Percentiles rank a stretch among this genome's conserved stretches.
These are phyloP conservation scores for Drosophila novamexicana DNA, from an alignment of 1,140 invertebrate species.

Conservation along the genomic window DNA sequence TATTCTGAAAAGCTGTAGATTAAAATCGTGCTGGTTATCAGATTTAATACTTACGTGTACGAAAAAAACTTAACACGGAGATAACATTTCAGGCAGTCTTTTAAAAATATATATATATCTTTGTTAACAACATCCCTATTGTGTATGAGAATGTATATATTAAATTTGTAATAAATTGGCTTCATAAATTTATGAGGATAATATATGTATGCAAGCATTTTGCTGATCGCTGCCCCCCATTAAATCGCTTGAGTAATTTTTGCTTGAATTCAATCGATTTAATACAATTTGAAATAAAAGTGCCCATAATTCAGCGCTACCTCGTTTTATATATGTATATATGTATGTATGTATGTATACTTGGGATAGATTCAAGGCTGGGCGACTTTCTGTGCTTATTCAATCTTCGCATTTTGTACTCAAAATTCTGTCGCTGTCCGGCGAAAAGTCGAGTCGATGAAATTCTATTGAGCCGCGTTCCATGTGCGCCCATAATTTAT, in stretches of 20 bases:
- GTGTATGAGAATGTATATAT: background rate
- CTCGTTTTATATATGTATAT: background rate
- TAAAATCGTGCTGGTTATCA: no score
- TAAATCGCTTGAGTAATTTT: slow-evolving; percentile 24
- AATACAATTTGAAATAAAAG: slow-evolving; percentile 31
- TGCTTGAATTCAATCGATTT: slow-evolving; percentile 21
- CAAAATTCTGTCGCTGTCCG: slow-evolving; percentile 6
- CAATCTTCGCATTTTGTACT: background rate
- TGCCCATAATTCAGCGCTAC: slow-evolving; percentile 2
- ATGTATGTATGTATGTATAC: background rate
- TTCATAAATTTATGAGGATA: background rate
- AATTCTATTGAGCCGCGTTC: slow-evolving; percentile 61
- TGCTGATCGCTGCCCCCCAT: slow-evolving; percentile 9
- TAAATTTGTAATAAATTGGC: background rate
- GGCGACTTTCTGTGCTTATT: background rate
- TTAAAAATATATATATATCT: no score
- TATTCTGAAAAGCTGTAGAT: no score
- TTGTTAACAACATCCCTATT: background rate
- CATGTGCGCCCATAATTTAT: slow-evolving; percentile 66
- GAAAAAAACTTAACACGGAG: no score
- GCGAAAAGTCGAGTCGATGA: slow-evolving; percentile 23
- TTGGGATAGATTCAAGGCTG: slow-evolving; percentile 14
- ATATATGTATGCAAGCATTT: slow-evolving; percentile 9
- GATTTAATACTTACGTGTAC: no score
- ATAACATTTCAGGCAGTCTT: no score